These are phyloP conservation scores for Vireo altiloquus DNA, from an alignment of 2,113 vertebrate species.

Conservation along the genomic window DNA sequence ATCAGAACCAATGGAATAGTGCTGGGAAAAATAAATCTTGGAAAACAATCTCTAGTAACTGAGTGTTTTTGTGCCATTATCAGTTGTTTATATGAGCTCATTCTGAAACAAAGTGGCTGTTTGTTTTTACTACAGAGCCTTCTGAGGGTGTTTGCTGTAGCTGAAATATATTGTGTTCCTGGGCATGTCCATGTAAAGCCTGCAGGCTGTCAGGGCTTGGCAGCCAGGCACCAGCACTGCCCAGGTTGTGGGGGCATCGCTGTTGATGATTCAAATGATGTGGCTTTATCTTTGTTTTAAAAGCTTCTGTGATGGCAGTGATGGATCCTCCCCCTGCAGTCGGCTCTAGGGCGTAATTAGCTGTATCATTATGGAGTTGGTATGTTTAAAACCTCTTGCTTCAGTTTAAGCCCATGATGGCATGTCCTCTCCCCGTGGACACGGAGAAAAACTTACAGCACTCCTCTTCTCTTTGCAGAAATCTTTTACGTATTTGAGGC, in stretches of 20 bases:
- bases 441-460: neutral
- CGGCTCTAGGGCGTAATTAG: rapidly evolving
- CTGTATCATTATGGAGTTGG: neutral
- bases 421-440: neutral
- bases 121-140: neutral
- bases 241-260: neutral
- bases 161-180: neutral
- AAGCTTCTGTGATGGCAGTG: neutral
- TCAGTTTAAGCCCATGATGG: neutral
- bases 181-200: neutral
- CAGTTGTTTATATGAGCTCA: conserved; percentile 20
- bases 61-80: neutral
- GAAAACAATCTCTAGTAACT: neutral
- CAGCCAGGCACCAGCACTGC: neutral
- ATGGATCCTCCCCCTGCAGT: neutral
- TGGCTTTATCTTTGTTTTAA: neutral
- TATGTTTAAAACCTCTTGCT: neutral
- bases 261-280: neutral
- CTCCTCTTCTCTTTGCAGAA: conserved; percentile 23
- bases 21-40: neutral
- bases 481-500: conserved; percentile 31
- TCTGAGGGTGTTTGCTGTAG: neutral
- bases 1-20: neutral
- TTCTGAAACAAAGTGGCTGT: neutral
- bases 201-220: neutral